Evolutionary conservation across 1,140 invertebrate genomes (phyloP).

Genomic region (Metopolophium dirhodum): DNA sequence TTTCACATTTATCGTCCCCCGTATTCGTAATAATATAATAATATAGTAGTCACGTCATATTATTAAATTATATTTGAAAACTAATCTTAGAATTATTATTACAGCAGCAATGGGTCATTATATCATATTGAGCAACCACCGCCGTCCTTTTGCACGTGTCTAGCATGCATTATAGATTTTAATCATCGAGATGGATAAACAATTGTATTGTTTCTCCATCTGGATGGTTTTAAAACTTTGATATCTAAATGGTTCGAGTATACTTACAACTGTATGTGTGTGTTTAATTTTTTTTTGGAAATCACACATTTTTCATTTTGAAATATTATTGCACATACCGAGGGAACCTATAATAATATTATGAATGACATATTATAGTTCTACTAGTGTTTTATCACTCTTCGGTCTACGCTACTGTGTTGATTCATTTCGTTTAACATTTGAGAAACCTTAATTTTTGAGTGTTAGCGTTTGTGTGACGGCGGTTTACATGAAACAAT

Average conservation of each 20-base stretch:
- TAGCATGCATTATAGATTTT: not conserved
- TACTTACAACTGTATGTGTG: not conserved
- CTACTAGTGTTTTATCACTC: no score
- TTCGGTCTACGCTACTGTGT: not conserved
- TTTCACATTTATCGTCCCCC: not conserved
- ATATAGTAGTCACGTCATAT: not conserved
- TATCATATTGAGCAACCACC: not conserved
- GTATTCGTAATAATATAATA: not conserved
- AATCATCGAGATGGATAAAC: not conserved
- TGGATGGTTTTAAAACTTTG: not conserved
- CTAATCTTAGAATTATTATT: not conserved
- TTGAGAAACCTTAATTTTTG: not conserved
- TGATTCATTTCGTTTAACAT: not conserved
- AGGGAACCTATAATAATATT: no score
- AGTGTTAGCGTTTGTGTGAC: no score
- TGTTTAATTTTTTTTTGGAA: no score
- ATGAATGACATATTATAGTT: no score
- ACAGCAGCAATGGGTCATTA: not conserved
- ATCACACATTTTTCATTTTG: no score
- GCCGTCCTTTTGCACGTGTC: not conserved
- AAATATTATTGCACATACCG: no score
- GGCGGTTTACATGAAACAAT: not conserved
- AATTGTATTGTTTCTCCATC: not conserved
- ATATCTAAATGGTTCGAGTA: not conserved
- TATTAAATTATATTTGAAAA: not conserved